Conservation (phyloP, 2,113 vertebrate genomes). For the Atractosteus spatula region DNA sequence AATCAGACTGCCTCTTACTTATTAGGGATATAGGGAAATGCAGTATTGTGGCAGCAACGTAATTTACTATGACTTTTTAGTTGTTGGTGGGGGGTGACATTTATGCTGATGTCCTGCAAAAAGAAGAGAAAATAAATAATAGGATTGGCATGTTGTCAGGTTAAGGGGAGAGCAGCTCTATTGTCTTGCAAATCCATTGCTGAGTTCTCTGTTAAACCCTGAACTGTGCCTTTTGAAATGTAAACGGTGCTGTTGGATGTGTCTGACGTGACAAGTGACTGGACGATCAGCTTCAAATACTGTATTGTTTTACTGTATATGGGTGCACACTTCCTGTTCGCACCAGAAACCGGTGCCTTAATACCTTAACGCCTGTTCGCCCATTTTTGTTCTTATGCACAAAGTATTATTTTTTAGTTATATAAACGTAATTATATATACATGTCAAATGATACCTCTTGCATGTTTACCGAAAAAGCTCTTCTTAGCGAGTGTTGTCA, state of each 20-base stretch:
- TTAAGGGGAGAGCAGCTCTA: constrained; percentile 23
- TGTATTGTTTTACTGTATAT: neutral
- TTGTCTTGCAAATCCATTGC: constrained; percentile 38
- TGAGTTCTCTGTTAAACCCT: constrained; percentile 23
- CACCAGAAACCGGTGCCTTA: neutral
- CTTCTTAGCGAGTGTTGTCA: no score
- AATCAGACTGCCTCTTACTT: no score
- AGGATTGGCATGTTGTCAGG: constrained; percentile 14
- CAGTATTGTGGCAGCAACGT: no score
- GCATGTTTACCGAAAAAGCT: no score
- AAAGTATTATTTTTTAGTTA: no score
- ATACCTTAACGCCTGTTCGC: no score
- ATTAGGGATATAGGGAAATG: no score
- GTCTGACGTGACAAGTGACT: constrained; percentile 23
- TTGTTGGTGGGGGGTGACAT: constrained; percentile 1
- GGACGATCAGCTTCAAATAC: constrained; percentile 16
- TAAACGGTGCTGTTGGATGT: constrained; percentile 25
- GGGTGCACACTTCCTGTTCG: neutral
- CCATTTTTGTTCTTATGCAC: no score
- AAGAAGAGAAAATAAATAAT: constrained; percentile 12
- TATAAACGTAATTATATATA: no score
- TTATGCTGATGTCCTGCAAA: constrained; percentile 11
- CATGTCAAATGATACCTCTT: no score
- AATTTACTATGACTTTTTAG: neutral
- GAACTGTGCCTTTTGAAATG: constrained; percentile 39